Base-by-base conservation (phyloP, 2,888 invertebrate genomes). In the Rutpela maculata region DNA sequence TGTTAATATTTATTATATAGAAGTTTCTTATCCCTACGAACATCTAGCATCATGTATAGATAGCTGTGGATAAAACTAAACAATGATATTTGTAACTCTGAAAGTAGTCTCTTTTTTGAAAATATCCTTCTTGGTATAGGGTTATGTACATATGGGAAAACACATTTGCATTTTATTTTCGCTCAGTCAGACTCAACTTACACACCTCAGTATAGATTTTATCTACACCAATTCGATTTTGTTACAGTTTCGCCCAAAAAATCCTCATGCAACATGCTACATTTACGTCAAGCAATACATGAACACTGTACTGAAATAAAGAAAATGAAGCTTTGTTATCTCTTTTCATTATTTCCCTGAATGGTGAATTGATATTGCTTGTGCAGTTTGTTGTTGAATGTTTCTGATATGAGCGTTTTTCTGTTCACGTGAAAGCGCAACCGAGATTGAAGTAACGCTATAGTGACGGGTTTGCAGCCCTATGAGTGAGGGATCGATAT, bases 401-500 rank as follows among this genome's bases (percentile, higher is more conserved):
- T 55, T 1, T 31, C 19, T 35, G 66, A 31, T 69, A 69, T 31
- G 69, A 67, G 19, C 43, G 50, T 67, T 67, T 67, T 18, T 67
- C 18, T 59, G 59, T 38, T 59, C 15, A 17, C 11, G 31, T 15
- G 12, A 26, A 12, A 57, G 19, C 70, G n/a, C 15, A 18, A 26
- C 18, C 38, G 19, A 31, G 70, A 60, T 70, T 59, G 70, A 43
- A 26, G 31, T 57, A 71, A 22, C 22, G 17, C 31, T 31, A 62
- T 17, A 71, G 71, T 71, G 71, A 71, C 57, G 71, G 43, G 62
- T 56, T 19, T 22, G 19, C 19, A 3, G 57, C 18, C 57, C 50
- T 59, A 63, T 17, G 57, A 65, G 55, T 26, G 18, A 55, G 38
- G 59, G 56, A 76, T 76, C 76, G 72, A 76, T 76, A 70, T 65